Evolutionary conservation across 2,888 invertebrate species (phyloP).

Genomic region (Heteromyza rotundicornis): DNA sequence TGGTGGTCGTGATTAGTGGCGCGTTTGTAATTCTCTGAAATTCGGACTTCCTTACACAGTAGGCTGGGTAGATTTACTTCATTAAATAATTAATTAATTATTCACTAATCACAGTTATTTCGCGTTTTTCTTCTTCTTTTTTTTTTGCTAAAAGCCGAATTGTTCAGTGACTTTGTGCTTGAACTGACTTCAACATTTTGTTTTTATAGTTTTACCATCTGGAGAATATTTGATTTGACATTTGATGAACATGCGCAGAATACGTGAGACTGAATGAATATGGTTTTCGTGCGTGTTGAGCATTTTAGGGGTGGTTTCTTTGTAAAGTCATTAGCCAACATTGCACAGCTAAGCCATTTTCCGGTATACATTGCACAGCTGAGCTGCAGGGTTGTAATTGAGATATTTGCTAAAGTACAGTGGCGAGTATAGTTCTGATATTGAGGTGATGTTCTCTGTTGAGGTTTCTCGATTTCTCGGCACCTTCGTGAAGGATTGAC

Average conservation of each 20-base stretch:
- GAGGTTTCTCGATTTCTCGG: too few species aligned
- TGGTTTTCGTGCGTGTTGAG: not conserved
- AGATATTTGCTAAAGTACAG: not conserved
- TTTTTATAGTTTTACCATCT: too few species aligned
- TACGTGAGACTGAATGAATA: too few species aligned
- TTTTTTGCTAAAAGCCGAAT: not conserved
- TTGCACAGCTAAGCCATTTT: not conserved
- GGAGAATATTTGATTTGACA: not conserved
- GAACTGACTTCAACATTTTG: not conserved
- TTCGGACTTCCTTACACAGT: not conserved
- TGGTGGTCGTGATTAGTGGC: too few species aligned
- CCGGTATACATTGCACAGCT: not conserved
- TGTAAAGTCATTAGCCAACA: not conserved
- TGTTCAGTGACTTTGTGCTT: too few species aligned
- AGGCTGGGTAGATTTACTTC: too few species aligned
- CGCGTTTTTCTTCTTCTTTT: not conserved
- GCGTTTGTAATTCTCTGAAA: not conserved
- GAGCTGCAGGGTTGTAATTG: not conserved
- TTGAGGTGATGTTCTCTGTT: too few species aligned
- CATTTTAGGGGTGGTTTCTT: not conserved
- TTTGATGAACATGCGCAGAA: not conserved
- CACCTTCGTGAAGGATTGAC: too few species aligned
- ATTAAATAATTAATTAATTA: too few species aligned
- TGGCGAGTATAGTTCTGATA: too few species aligned
- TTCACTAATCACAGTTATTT: too few species aligned